phyloP scores from a whole-genome alignment of 2,797 vertebrate species.

The Sciurus vulgaris region DNA sequence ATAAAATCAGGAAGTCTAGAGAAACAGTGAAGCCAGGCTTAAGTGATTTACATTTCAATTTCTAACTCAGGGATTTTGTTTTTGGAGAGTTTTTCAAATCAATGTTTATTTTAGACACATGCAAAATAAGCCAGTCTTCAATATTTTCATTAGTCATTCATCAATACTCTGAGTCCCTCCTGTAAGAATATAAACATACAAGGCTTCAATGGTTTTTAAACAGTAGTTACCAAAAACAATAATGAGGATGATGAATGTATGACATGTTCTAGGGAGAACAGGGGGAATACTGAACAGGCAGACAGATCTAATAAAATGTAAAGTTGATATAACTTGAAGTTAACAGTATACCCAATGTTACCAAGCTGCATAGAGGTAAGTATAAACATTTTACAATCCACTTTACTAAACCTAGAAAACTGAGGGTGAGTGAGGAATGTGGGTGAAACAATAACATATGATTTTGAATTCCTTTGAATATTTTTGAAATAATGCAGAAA shows the following conservation, averaged over 20 bases:
- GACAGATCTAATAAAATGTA: not conserved
- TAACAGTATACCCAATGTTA: not conserved
- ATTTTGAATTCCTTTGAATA: not conserved
- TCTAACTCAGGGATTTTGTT: conserved; percentile 59
- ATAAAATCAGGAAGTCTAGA: conserved; percentile 77
- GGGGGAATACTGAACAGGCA: not conserved
- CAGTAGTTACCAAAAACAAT: conserved; percentile 10
- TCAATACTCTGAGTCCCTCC: not conserved
- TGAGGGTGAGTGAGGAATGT: not conserved
- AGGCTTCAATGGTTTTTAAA: not conserved
- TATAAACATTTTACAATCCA: not conserved
- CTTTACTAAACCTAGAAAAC: conserved; percentile 13
- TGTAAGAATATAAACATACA: not conserved
- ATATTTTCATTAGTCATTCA: conserved; percentile 53
- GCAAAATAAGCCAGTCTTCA: conserved; percentile 35
- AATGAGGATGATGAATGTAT: not conserved
- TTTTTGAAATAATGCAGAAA: not conserved
- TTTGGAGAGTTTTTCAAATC: conserved; percentile 59
- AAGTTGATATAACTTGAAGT: not conserved
- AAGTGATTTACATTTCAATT: conserved; percentile 69
- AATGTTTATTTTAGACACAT: not conserved
- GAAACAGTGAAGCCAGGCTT: conserved; percentile 44
- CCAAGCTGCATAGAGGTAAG: not conserved
- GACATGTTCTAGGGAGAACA: not conserved
- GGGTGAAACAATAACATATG: not conserved